Evolutionary conservation across 2,113 vertebrate genomes (phyloP).

Genomic region (Tachysurus fulvidraco): DNA sequence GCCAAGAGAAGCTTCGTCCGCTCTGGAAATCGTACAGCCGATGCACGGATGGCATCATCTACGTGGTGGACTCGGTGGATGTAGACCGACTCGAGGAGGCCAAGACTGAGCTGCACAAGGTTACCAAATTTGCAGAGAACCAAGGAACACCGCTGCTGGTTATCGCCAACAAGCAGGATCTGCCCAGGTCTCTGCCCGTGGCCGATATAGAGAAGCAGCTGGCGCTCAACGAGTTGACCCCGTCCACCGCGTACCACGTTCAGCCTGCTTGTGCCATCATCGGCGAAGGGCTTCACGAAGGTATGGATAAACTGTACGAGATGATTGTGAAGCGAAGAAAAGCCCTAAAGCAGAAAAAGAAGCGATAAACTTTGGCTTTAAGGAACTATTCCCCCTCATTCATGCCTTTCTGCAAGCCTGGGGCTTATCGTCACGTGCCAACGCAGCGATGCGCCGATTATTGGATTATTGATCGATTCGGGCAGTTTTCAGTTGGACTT

Average conservation of each 20-base stretch:
- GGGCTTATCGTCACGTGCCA: slow-evolving; percentile 38
- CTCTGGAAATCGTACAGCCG: slow-evolving; percentile 98
- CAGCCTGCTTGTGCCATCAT: slow-evolving; percentile 97
- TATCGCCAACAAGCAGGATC: slow-evolving; percentile 97
- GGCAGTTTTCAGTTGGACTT: slow-evolving; percentile 47
- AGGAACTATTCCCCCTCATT: background rate
- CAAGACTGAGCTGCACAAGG: slow-evolving; percentile 93
- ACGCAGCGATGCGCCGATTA: slow-evolving; percentile 37
- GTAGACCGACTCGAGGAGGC: slow-evolving; percentile 93
- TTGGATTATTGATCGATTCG: slow-evolving; percentile 54
- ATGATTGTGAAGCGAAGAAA: slow-evolving; percentile 95
- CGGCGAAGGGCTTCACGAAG: slow-evolving; percentile 93
- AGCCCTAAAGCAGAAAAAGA: slow-evolving; percentile 92
- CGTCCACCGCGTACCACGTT: slow-evolving; percentile 90
- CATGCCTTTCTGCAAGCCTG: slow-evolving; percentile 30
- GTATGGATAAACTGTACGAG: slow-evolving; percentile 97
- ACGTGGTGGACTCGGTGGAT: slow-evolving; percentile 97
- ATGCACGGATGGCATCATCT: slow-evolving; percentile 96
- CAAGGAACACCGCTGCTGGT: slow-evolving; percentile 93
- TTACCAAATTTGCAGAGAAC: slow-evolving; percentile 96
- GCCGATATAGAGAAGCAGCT: slow-evolving; percentile 94
- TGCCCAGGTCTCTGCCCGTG: slow-evolving; percentile 89
- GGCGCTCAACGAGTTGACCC: slow-evolving; percentile 88
- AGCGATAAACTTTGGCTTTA: slow-evolving; percentile 75
- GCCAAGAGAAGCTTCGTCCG: slow-evolving; percentile 95